phyloP scores from a whole-genome alignment of 2,888 invertebrate genomes.

The Pseudococcus viburni region DNA sequence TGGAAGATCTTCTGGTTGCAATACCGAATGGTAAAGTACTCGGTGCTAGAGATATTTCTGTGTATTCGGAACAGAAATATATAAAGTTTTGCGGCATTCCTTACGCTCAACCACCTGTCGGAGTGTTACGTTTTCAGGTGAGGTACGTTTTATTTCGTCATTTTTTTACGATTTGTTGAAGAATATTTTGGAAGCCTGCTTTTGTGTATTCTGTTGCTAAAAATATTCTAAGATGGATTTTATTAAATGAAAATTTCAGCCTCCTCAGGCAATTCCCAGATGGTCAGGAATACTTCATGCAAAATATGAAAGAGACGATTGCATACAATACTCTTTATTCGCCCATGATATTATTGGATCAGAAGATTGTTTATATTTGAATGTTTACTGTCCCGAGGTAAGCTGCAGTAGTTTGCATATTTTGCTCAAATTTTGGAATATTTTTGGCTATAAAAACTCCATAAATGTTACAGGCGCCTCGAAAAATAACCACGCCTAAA shows the following conservation, averaged over 20 bases:
- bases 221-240: not conserved
- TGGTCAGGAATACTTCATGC: constrained; percentile 40
- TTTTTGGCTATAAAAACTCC: not conserved
- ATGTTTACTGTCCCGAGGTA: constrained; percentile 27
- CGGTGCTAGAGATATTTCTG: not conserved
- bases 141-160: not conserved
- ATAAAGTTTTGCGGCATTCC: constrained; percentile 35
- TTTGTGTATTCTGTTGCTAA: too few relatives aligned
- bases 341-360: constrained; percentile 2
- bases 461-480: not conserved
- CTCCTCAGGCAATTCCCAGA: not conserved
- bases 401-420: not conserved
- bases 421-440: not conserved
- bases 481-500: constrained; percentile 12
- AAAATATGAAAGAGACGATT: constrained; percentile 15
- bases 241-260: constrained; percentile 4
- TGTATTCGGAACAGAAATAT: not conserved
- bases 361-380: constrained; percentile 53
- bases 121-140: constrained; percentile 13
- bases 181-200: too few relatives aligned
- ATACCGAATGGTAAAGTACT: not conserved
- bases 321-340: constrained; percentile 33
- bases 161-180: too few relatives aligned
- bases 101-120: constrained; percentile 11
- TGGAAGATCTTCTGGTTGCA: not conserved